Evolutionary conservation across 1,140 invertebrate species (phyloP).

Genomic region (Brachionus calyciflorus): DNA sequence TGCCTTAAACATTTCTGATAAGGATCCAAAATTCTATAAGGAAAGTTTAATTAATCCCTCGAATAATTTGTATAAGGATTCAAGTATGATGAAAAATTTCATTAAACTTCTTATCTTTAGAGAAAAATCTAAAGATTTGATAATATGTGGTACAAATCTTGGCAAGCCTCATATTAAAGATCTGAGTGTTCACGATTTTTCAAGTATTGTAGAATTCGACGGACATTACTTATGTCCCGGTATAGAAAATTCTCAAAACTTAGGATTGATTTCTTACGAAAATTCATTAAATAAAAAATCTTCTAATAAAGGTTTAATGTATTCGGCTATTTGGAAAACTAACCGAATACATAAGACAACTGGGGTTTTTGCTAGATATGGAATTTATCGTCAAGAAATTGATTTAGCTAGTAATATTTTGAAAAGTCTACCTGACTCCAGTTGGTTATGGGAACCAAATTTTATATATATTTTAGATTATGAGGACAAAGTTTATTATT

Average conservation of each 20-base stretch:
- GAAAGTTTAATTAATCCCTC: constrained; percentile 30
- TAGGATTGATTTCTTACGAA: constrained; percentile 20
- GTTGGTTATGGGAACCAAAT: constrained; percentile 34
- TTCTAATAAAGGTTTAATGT: not conserved
- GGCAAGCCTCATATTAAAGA: constrained; percentile 39
- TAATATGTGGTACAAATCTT: constrained; percentile 4
- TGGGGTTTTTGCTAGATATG: not conserved
- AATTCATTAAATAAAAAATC: not conserved
- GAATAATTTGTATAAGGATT: not conserved
- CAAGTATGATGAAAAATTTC: not conserved
- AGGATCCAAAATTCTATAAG: not conserved
- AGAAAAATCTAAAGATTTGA: constrained; percentile 21
- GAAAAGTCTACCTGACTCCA: not conserved
- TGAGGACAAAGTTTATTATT: constrained; percentile 6
- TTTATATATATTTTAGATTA: constrained; percentile 15
- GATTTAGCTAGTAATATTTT: constrained; percentile 27
- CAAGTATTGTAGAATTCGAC: constrained; percentile 27
- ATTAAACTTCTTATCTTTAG: constrained; percentile 17
- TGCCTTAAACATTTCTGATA: not conserved
- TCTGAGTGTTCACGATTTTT: constrained; percentile 17
- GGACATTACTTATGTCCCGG: constrained; percentile 20
- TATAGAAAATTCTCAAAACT: constrained; percentile 3
- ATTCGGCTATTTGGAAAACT: constrained; percentile 38
- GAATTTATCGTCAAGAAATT: constrained; percentile 39
- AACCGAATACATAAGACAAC: not conserved